Evolutionary conservation across 2,888 invertebrate species (phyloP).

Genomic region (Parthenolecanium corni): DNA sequence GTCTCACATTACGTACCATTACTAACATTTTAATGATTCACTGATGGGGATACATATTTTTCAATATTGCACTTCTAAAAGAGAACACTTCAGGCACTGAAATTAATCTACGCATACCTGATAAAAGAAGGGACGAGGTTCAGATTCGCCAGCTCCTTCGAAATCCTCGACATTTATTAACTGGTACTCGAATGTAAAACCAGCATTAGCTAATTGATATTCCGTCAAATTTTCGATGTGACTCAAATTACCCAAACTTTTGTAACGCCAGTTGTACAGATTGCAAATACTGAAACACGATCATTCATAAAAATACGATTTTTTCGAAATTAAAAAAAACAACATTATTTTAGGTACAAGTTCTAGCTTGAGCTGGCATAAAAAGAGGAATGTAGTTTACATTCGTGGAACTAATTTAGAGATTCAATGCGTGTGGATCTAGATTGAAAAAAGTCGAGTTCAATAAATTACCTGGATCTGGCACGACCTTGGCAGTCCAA

Average conservation of each 20-base stretch:
- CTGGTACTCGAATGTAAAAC: constrained; percentile 86
- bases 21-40: too few species aligned
- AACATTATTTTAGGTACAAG: constrained; percentile 39
- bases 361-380: too few species aligned
- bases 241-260: constrained; percentile 81
- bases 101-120: constrained; percentile 57
- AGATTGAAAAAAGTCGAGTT: too few species aligned
- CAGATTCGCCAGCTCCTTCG: constrained; percentile 91
- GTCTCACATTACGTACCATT: too few species aligned
- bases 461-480: constrained; percentile 53
- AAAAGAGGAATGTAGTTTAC: too few species aligned
- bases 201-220: constrained; percentile 83
- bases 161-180: constrained; percentile 93
- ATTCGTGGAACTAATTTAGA: background rate
- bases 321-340: background rate
- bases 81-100: too few species aligned
- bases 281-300: constrained; percentile 61
- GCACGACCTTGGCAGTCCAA: constrained; percentile 96
- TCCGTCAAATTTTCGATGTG: constrained; percentile 77
- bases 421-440: background rate
- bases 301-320: background rate
- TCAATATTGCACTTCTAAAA: too few species aligned
- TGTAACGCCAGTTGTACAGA: constrained; percentile 93
- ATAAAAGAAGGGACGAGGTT: constrained; percentile 97
- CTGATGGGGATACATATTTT: too few species aligned